Evolutionary conservation across 2,888 invertebrate species (phyloP).

Genomic region (Volucella inanis): DNA sequence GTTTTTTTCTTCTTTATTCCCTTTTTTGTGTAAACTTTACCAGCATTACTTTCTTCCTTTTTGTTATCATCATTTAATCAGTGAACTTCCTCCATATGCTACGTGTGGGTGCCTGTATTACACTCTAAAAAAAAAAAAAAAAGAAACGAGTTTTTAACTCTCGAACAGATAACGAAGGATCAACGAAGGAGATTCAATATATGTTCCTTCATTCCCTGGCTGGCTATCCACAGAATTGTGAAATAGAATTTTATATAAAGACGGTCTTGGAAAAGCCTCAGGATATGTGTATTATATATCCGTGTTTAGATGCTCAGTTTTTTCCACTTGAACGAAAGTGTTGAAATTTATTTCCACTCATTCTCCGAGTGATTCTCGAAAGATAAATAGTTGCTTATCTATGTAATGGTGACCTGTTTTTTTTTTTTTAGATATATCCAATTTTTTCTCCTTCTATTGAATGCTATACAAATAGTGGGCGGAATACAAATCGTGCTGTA

Average conservation of each 20-base stretch:
- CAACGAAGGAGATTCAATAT: constrained; percentile 13
- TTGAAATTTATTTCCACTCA: constrained; percentile 17
- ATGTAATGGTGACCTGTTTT: constrained; percentile 24
- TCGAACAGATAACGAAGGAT: constrained; percentile 31
- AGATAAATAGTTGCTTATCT: constrained; percentile 24
- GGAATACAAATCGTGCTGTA: constrained; percentile 23
- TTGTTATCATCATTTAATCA: constrained; percentile 45
- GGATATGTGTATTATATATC: not conserved
- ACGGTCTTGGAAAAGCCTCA: not conserved
- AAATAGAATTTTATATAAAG: constrained; percentile 17
- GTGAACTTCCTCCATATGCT: constrained; percentile 3
- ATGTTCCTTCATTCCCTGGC: not conserved
- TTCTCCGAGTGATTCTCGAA: constrained; percentile 3
- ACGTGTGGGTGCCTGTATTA: constrained; percentile 6
- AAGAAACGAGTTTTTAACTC: constrained; percentile 24
- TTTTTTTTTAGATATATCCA: not conserved
- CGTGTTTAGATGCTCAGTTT: constrained; percentile 14
- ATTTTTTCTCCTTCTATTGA: not conserved
- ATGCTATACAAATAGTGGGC: not conserved
- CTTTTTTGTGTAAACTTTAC: constrained; percentile 19
- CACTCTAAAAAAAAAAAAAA: not conserved
- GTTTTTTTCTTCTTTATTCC: not conserved
- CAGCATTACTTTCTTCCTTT: not conserved
- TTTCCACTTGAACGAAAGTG: constrained; percentile 47
- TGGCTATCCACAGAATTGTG: not conserved